These are phyloP conservation scores for Propithecus perrieri DNA, from an alignment of 2,797 vertebrate genomes.

Conservation along the genomic window DNA sequence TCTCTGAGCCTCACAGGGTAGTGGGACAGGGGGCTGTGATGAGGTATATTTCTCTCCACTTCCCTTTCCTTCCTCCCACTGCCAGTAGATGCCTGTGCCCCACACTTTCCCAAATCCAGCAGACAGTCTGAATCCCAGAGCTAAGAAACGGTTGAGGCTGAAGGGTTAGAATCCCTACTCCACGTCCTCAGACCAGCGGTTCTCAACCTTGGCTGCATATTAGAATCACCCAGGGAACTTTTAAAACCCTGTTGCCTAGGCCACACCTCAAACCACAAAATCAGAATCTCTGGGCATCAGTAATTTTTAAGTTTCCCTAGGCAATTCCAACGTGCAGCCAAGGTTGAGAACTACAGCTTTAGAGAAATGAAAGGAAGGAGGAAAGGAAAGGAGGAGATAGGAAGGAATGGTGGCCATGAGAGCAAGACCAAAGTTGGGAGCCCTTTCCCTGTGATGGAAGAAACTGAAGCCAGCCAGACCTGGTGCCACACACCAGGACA, in stretches of 20 bases:
- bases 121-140: background rate
- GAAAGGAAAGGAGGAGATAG: background rate
- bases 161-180: background rate
- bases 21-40: background rate
- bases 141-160: background rate
- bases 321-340: background rate
- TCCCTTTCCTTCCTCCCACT: background rate
- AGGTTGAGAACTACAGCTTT: background rate
- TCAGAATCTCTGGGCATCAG: slow-evolving; percentile 14
- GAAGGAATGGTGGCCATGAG: background rate
- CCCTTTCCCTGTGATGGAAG: background rate
- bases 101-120: background rate
- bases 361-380: background rate
- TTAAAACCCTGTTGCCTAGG: background rate
- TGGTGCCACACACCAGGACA: slow-evolving; percentile 14
- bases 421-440: background rate
- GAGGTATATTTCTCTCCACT: background rate
- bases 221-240: background rate
- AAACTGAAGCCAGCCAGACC: background rate
- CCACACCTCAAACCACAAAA: slow-evolving; percentile 10
- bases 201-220: background rate
- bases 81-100: background rate
- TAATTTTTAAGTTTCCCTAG: slow-evolving; percentile 4
- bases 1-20: background rate
- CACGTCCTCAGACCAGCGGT: background rate